A percentile compares a stretch with the other conserved stretches of the same genome.
Conservation (phyloP, 2,113 vertebrate species). For the Ctenomys sociabilis region DNA sequence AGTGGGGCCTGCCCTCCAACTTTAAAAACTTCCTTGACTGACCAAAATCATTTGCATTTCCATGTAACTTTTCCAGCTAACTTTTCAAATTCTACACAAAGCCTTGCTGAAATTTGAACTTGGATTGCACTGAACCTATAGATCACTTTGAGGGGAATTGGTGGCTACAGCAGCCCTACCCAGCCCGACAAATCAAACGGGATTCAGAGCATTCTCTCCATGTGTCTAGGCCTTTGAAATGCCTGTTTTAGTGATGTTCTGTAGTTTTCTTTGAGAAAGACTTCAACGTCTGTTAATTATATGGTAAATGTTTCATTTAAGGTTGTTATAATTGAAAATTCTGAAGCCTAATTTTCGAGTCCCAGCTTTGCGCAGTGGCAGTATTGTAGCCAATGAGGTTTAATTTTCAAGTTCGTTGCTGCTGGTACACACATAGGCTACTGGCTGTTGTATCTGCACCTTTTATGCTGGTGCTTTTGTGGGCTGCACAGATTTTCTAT, state of each 20-base stretch:
- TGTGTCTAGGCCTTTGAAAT: neutral
- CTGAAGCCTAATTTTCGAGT: neutral
- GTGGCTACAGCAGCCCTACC: rapidly evolving
- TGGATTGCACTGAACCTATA: neutral
- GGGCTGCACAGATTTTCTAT: neutral
- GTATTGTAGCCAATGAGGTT: too few species aligned
- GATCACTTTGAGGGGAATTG: neutral
- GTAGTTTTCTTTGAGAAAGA: neutral
- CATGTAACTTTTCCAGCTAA: slow-evolving; percentile 2
- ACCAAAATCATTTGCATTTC: neutral
- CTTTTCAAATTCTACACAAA: neutral
- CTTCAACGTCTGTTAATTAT: neutral
- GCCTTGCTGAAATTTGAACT: neutral
- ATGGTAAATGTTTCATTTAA: neutral
- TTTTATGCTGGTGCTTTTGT: neutral
- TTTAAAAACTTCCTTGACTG: neutral
- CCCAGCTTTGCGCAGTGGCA: too few species aligned
- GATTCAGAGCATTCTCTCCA: neutral
- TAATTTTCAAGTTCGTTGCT: slow-evolving; percentile 26
- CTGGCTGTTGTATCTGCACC: neutral
- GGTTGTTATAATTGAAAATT: neutral
- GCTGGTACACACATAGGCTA: neutral
- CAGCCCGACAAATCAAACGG: neutral
- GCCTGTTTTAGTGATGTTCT: neutral
- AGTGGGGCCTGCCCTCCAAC: neutral